Evolutionary conservation across 2,113 vertebrate species (phyloP).

Genomic region (Thalassarche chlororhynchos): DNA sequence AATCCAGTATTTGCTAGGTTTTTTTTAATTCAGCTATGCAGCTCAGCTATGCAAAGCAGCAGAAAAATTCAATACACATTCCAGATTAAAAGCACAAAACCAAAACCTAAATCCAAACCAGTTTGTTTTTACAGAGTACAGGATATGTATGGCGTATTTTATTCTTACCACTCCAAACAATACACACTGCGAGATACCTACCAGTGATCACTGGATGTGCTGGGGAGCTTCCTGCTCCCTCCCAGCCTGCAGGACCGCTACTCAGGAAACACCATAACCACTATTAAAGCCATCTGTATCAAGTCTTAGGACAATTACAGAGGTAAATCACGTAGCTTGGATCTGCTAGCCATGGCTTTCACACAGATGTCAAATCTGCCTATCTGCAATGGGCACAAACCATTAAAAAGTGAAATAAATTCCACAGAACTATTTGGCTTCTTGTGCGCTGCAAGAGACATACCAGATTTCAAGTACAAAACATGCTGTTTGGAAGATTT

Average conservation of each 20-base stretch:
- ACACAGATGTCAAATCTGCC: not conserved
- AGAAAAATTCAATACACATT: not conserved
- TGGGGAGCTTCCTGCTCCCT: not conserved
- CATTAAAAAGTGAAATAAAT: not conserved
- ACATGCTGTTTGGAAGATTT: not conserved
- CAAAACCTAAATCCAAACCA: not conserved
- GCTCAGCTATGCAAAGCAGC: slow-evolving; percentile 19
- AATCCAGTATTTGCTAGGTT: not conserved
- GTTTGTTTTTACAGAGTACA: not conserved
- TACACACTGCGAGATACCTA: not conserved
- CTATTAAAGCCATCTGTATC: not conserved
- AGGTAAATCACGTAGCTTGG: not conserved
- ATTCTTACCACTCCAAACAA: not conserved
- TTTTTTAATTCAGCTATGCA: not conserved
- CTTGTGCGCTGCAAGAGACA: not conserved
- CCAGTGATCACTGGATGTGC: not conserved
- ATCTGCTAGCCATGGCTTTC: not conserved
- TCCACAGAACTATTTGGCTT: not conserved
- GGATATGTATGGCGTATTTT: not conserved
- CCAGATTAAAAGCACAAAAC: not conserved
- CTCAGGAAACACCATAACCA: not conserved
- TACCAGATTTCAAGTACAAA: not conserved
- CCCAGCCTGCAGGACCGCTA: not conserved
- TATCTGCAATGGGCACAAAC: not conserved
- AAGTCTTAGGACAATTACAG: not conserved